A percentile compares a stretch with the other conserved stretches of the same genome.
These are phyloP conservation scores for Gastrophryne carolinensis DNA, from an alignment of 2,797 vertebrate species.

Conservation along the genomic window DNA sequence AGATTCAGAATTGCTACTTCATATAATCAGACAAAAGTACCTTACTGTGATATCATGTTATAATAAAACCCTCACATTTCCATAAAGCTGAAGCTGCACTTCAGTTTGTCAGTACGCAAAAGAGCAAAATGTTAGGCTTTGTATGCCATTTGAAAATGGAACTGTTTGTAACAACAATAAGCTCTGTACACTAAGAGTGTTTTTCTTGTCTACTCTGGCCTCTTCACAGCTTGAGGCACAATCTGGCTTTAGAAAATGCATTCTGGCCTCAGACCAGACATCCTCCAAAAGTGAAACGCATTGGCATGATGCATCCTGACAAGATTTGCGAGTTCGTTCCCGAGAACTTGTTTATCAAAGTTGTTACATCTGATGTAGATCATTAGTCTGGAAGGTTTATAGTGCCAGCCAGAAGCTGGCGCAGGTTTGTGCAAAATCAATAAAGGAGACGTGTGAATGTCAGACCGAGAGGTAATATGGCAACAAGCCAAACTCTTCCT, in stretches of 20 bases:
- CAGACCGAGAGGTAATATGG: not conserved
- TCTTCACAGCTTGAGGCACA: not conserved
- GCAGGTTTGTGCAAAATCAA: conserved; percentile 11
- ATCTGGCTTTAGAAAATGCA: conserved; percentile 10
- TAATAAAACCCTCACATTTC: not conserved
- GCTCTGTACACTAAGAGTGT: not conserved
- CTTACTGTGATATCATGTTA: not conserved
- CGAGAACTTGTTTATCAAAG: conserved; percentile 41
- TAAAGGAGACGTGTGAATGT: conserved; percentile 11
- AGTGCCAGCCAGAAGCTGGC: conserved; percentile 5
- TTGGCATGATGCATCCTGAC: conserved; percentile 16
- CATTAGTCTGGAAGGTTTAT: conserved; percentile 33
- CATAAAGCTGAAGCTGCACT: not conserved
- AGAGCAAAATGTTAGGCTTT: not conserved
- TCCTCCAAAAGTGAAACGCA: conserved; percentile 5
- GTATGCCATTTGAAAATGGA: not conserved
- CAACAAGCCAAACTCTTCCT: not conserved
- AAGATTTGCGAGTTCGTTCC: conserved; percentile 32
- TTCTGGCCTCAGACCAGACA: not conserved
- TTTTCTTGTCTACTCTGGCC: not conserved
- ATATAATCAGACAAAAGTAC: not conserved
- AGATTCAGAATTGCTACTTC: not conserved
- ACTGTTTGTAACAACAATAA: not conserved
- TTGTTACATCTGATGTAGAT: conserved; percentile 44
- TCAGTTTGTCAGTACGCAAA: not conserved